Evolutionary conservation across 2,888 invertebrate species (phyloP), one percentile per base, ranked within the genome.

Genomic region (Empis stercorea): DNA sequence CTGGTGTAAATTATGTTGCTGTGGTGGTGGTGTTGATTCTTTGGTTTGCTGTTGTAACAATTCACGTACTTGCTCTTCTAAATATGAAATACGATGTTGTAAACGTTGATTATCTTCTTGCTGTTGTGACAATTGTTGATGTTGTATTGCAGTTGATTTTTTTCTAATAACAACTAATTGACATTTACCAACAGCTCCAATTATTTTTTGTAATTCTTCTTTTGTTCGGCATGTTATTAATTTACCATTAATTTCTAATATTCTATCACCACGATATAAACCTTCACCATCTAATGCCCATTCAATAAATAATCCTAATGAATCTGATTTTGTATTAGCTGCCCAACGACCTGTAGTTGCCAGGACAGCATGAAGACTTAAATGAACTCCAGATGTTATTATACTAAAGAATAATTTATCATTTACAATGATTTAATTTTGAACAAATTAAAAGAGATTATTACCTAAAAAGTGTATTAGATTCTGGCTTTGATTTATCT

Each of bases 71-170:
- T 89, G 89, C 61, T 91, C 89, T 66, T 92, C 91, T 48, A 92
- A 75, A 66, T 91, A 91, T 2, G 87, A 86, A 59, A 91, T 91
- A 55, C 91, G 76, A 66, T 91, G 91, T 13, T 87, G 87, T 50
- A 91, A 74, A 44, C 89, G 74, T 51, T 87, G 79, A 70, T 88
- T 89, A 68, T 89, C 89, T 17, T 82, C 76, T 58, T 81, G 79
- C 16, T 72, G 64, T 51, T 65, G 64, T 32, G 65, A 59, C 1
- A 67, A 52, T 47, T 66, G 66, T 48, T 68, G 67, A 39, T 69
- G 67, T 2, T 66, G 66, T 46, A 65, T 64, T 4, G 61, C 56
- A 14, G 60, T 56, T 7, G 56, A 58, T 49, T 58, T 66, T 54
- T 60, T 70, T 37, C 68, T 58, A 48, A 65, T 50, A 39, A 68